A percentile compares a stretch with the other conserved stretches of the same genome.
Conservation (phyloP, 2,113 vertebrate species). For the Myanophis thanlyinensis region DNA sequence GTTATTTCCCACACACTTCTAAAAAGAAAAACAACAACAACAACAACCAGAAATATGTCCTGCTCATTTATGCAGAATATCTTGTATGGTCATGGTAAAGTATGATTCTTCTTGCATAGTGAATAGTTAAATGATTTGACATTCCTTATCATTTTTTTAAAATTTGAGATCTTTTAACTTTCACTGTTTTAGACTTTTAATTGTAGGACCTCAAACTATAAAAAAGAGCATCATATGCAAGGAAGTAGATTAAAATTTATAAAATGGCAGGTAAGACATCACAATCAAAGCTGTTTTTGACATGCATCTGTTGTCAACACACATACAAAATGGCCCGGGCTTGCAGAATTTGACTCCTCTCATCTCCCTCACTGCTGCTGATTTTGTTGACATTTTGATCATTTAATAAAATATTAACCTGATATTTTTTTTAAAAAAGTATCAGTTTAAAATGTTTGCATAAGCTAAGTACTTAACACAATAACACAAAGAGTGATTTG, state of each 20-base stretch:
- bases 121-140: not conserved
- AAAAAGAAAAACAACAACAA: not conserved
- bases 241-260: not conserved
- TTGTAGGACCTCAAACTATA: not conserved
- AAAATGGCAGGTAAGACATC: not conserved
- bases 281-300: not conserved
- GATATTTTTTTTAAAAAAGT: not conserved
- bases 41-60: not conserved
- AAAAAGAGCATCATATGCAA: not conserved
- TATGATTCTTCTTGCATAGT: rapidly evolving
- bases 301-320: not conserved
- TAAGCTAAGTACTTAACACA: not conserved
- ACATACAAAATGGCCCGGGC: not conserved
- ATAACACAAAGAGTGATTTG: not conserved
- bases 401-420: not conserved
- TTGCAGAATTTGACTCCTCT: not conserved
- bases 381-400: not conserved
- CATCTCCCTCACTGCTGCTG: not conserved
- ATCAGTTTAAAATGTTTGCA: not conserved
- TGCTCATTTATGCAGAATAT: not conserved
- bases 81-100: not conserved
- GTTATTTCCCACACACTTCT: not conserved
- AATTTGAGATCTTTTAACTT: not conserved
- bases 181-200: not conserved
- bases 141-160: not conserved